These are phyloP conservation scores for Entomobrya proxima DNA, from an alignment of 2,888 invertebrate species.

Conservation along the genomic window DNA sequence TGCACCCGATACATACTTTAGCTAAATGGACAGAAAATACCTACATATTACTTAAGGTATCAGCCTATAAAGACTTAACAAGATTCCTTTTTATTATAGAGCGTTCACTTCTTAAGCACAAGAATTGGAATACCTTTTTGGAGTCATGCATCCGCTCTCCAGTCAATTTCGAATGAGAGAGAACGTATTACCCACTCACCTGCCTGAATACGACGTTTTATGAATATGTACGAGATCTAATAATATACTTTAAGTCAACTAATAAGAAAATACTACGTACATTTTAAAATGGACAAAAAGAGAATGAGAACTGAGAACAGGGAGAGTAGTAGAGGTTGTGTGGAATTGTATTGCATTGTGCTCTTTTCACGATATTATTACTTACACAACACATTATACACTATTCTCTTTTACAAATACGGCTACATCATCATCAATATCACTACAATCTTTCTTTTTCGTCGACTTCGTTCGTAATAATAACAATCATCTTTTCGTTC, in stretches of 20 bases:
- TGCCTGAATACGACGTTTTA: not conserved
- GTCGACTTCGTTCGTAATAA: constrained; percentile 26
- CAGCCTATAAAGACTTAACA: constrained; percentile 37
- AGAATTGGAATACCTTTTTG: not conserved
- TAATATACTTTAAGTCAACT: not conserved
- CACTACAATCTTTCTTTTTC: constrained; percentile 9
- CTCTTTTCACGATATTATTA: constrained; percentile 44
- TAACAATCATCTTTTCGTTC: constrained; percentile 36
- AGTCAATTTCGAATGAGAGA: constrained; percentile 43
- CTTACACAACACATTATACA: constrained; percentile 27
- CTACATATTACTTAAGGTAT: constrained; percentile 5
- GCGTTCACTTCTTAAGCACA: not conserved
- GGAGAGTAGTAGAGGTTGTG: not conserved
- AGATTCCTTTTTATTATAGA: constrained; percentile 22
- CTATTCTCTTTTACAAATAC: constrained; percentile 40
- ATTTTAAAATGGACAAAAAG: constrained; percentile 30
- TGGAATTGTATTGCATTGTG: constrained; percentile 18
- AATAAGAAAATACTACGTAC: constrained; percentile 1
- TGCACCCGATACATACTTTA: constrained; percentile 57
- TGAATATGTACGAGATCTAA: not conserved
- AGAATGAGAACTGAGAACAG: not conserved
- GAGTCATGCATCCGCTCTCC: constrained; percentile 35
- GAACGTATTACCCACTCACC: not conserved
- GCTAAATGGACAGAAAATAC: constrained; percentile 37
- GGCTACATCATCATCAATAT: constrained; percentile 32